Evolutionary conservation across 92 coral and sea anemone genomes (phyloP).

Genomic region (Zoanthus sociatus): DNA sequence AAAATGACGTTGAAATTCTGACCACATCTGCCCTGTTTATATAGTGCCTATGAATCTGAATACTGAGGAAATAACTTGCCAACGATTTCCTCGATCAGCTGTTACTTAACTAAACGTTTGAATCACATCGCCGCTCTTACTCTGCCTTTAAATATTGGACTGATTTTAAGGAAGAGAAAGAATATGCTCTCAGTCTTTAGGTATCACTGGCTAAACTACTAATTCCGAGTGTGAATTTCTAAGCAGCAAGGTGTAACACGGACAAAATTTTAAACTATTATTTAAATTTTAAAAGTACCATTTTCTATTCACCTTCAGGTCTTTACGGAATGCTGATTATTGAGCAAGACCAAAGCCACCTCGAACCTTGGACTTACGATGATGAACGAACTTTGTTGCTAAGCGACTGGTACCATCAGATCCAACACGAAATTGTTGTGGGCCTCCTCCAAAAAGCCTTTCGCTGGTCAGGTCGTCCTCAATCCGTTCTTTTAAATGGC

Average conservation of each 20-base stretch:
- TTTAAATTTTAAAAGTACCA: not conserved
- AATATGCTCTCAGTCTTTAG: too few species aligned
- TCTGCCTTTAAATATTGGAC: too few species aligned
- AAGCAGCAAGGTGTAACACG: not conserved
- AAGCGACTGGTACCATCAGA: slow-evolving; percentile 58
- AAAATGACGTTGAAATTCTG: too few species aligned
- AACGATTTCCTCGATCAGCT: too few species aligned
- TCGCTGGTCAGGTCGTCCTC: slow-evolving; percentile 55
- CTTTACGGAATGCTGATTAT: slow-evolving; percentile 50
- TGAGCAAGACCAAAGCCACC: slow-evolving; percentile 6
- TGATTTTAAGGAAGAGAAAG: too few species aligned
- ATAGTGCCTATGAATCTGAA: too few species aligned
- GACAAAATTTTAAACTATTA: not conserved
- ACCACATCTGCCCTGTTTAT: too few species aligned
- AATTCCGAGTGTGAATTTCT: too few species aligned
- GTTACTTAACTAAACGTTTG: too few species aligned
- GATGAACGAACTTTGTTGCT: slow-evolving; percentile 50
- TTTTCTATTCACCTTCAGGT: not conserved
- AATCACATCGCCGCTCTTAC: too few species aligned
- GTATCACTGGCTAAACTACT: too few species aligned
- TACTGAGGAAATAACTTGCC: too few species aligned
- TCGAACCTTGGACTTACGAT: slow-evolving; percentile 41
- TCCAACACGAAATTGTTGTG: slow-evolving; percentile 46
- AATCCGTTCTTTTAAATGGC: slow-evolving; percentile 30
- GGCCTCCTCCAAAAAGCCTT: slow-evolving; percentile 41